Percentiles rank a stretch among this genome's conserved stretches.
Evolutionary conservation across 2,888 invertebrate genomes (phyloP).

Genomic region (Drosophila prostipennis): DNA sequence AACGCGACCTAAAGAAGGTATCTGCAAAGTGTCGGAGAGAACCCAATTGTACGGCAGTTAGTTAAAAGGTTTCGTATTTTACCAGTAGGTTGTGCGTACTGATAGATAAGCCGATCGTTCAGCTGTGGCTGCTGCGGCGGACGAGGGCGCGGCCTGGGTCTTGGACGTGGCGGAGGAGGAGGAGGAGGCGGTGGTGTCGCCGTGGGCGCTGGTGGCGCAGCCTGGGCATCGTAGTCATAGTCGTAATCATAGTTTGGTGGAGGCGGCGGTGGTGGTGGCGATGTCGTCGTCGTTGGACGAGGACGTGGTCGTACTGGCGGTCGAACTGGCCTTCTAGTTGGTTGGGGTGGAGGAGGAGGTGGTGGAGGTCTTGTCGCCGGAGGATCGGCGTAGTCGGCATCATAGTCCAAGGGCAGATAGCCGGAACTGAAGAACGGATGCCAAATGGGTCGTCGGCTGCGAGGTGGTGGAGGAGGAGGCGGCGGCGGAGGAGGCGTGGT

Average conservation of each 20-base stretch:
- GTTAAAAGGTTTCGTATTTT: conserved; percentile 80
- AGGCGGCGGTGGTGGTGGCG: conserved; percentile 17
- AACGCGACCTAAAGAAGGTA: conserved; percentile 70
- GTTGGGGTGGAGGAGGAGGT: conserved; percentile 10
- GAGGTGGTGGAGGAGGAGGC: conserved; percentile 5
- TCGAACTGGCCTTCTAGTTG: conserved; percentile 30
- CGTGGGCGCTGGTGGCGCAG: conserved; percentile 4
- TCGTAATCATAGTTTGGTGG: conserved; percentile 55
- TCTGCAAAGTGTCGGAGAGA: conserved; percentile 83
- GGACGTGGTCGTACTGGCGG: conserved; percentile 30
- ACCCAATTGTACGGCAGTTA: conserved; percentile 82
- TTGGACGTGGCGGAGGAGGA: conserved; percentile 26
- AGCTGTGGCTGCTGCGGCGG: conserved; percentile 17
- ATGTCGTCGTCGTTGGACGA: not conserved
- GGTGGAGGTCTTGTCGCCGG: conserved; percentile 25
- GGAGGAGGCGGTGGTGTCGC: conserved; percentile 16
- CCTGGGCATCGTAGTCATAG: conserved; percentile 33
- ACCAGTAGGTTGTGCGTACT: conserved; percentile 80
- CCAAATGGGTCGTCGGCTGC: conserved; percentile 40
- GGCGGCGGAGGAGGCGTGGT: conserved; percentile 28
- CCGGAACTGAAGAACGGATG: conserved; percentile 60
- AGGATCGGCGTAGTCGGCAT: conserved; percentile 50
- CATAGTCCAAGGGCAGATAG: conserved; percentile 51
- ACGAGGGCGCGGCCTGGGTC: conserved; percentile 15
- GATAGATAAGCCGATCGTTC: conserved; percentile 66